Percentiles rank a stretch among this genome's conserved stretches.
These are phyloP conservation scores for Melieria crassipennis DNA, from an alignment of 2,888 invertebrate genomes.

Conservation along the genomic window DNA sequence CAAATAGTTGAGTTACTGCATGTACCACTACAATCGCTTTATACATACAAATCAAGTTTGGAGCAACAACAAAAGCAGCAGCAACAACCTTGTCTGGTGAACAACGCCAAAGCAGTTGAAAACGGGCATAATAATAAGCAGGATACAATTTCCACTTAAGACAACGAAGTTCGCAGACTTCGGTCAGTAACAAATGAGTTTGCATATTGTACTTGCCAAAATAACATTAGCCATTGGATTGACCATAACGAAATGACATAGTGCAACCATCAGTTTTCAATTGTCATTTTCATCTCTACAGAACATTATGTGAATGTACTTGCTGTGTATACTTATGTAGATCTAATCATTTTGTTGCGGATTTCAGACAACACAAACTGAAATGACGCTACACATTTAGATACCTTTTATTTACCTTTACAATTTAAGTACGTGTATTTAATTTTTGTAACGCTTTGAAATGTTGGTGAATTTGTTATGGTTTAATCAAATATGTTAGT, in stretches of 20 bases:
- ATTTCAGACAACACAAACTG: too few relatives aligned
- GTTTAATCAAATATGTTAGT: too few relatives aligned
- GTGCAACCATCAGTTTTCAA: conserved; percentile 36
- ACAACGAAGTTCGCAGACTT: conserved; percentile 37
- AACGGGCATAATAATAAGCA: conserved; percentile 54
- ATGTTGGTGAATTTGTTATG: too few relatives aligned
- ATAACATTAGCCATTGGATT: neutral
- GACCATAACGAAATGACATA: conserved; percentile 5
- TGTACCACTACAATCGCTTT: conserved; percentile 86
- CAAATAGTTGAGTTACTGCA: conserved; percentile 87
- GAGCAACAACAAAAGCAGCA: conserved; percentile 49
- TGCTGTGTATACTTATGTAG: conserved; percentile 29
- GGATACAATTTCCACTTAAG: conserved; percentile 39
- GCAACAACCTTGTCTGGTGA: conserved; percentile 36
- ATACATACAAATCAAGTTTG: conserved; percentile 67
- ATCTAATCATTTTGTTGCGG: too few relatives aligned
- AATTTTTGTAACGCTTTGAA: too few relatives aligned
- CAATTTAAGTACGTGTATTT: too few relatives aligned
- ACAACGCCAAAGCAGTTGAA: conserved; percentile 49
- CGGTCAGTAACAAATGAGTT: conserved; percentile 24
- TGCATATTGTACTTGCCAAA: neutral
- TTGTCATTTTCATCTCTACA: conserved; percentile 32
- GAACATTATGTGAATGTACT: conserved; percentile 26
- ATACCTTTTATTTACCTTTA: too few relatives aligned
- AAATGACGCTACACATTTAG: too few relatives aligned